These are phyloP conservation scores for Lutjanus erythropterus DNA, from an alignment of 2,113 vertebrate species.

Conservation along the genomic window DNA sequence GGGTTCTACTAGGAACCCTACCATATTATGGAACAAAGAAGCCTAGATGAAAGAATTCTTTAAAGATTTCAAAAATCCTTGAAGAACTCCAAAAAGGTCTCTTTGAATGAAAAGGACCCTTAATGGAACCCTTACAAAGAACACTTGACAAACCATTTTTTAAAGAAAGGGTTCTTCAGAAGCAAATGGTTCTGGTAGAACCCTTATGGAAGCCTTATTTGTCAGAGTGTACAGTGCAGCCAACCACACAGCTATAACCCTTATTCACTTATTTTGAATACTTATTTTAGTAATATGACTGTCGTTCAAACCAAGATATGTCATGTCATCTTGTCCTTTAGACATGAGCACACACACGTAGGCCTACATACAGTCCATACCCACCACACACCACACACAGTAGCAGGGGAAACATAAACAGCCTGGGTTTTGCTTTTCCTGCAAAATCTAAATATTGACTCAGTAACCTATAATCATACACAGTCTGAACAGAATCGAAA, in stretches of 20 bases:
- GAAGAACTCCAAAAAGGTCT: no score
- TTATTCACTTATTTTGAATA: not conserved
- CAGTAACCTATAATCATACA: conserved; percentile 76
- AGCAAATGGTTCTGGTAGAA: no score
- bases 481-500: conserved; percentile 70
- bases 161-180: no score
- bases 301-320: not conserved
- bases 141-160: no score
- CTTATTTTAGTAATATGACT: not conserved
- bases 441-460: conserved; percentile 80
- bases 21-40: no score
- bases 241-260: not conserved
- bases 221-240: not conserved
- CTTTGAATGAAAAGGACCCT: no score
- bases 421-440: conserved; percentile 68
- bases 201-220: no score
- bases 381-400: conserved; percentile 50
- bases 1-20: no score
- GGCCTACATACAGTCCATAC: not conserved
- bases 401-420: conserved; percentile 67
- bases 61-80: no score
- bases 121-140: no score
- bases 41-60: no score
- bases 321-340: conserved; percentile 11
- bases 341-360: conserved; percentile 2